Evolutionary conservation across 2,797 vertebrate species (phyloP), one percentile per base, ranked within the genome.

Genomic region (Benthosema pterotum): DNA sequence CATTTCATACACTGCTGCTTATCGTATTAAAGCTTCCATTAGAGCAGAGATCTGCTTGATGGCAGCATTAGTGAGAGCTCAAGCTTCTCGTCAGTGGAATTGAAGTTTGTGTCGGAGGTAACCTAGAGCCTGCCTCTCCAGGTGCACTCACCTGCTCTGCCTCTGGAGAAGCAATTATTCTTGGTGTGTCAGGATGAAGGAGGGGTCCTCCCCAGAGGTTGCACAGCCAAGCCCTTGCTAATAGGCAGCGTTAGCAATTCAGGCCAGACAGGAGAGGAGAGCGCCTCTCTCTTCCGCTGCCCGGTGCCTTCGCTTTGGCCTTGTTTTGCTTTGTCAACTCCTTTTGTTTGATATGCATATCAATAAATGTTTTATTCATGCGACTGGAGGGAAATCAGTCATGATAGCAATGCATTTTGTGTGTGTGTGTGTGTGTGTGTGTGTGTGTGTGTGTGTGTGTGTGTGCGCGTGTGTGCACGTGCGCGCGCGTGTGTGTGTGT

Each of bases 151-250:
- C 80, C 87, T 91, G 66, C 67, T 65, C 80, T 62, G 87, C 91
- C 95, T 93, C 94, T 69, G 48, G 92, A 92, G 95, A 89, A 70
- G 75, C 89, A 95, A 94, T 97, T 95, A 95, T 78, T 87, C 75
- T 90, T 79, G 62, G 64, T 16, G 67, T 88, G 81, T 80, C 75
- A 77, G 80, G 70, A 79, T 81, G 75, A 85, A 77, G 50, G 74
- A 67, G 53, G 68, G 65, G 83, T 74, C 63, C 60, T 88, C 70
- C 91, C 90, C 83, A 88, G 85, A 87, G 77, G 72, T 74, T 77
- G 69, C 47, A 0, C 48, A 84, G 84, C 77, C 82, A 61, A 87
- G 82, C 85, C 88, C 84, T 67, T 73, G 83, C 84, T 93, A 93
- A 92, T 91, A 91, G 90, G 82, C 78, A 43, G 76, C 87, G 88